Base-by-base conservation (phyloP, 2,113 vertebrate genomes). In the Hippolais icterina region DNA sequence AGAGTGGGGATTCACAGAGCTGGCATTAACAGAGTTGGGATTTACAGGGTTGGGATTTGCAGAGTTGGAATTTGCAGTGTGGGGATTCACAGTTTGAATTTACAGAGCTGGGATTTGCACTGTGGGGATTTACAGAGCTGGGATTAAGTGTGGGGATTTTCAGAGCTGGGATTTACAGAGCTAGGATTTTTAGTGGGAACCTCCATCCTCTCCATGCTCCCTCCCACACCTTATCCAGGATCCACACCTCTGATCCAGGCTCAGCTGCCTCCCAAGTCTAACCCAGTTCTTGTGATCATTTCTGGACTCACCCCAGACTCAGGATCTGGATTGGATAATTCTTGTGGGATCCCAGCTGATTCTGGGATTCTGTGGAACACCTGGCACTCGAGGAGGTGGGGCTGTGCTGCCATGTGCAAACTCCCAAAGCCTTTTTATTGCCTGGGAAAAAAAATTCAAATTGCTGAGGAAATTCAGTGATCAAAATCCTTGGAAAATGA, bases 1-100 rank as follows among this genome's bases (percentile, higher is more conserved):
- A n/a, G n/a, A n/a, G 9, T 0, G 13, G 39, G 39, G 31, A 35
- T 74, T 74, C 28, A 3, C 7, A 21, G 52, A 7, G 10, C 0
- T 10, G 39, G 23, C 23, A 35, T 75, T 59, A 16, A 3, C 3
- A 18, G 42, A 13, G 8, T 0, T 11, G 41, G 33, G 33, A 37
- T 59, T 47, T 37, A 6, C 5, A 18, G 42, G 5, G 23, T 0
- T 10, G 27, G 25, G 47, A 52, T 52, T 57, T 29, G 0, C 3
- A 28, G 31, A 5, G 4, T 1, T 12, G 53, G 33, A 41, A 57
- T 56, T 52, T 71, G 3, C 24, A 75, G 18, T n/a, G n/a, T n/a
- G n/a, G n/a, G n/a, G n/a, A n/a, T n/a, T 60, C 31, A 3, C 7
- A 31, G 56, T n/a, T n/a, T n/a, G n/a, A n/a, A n/a, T 56, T 52